Conservation (phyloP, 1,140 invertebrate species). For the Ostrea denselamellosa region DNA sequence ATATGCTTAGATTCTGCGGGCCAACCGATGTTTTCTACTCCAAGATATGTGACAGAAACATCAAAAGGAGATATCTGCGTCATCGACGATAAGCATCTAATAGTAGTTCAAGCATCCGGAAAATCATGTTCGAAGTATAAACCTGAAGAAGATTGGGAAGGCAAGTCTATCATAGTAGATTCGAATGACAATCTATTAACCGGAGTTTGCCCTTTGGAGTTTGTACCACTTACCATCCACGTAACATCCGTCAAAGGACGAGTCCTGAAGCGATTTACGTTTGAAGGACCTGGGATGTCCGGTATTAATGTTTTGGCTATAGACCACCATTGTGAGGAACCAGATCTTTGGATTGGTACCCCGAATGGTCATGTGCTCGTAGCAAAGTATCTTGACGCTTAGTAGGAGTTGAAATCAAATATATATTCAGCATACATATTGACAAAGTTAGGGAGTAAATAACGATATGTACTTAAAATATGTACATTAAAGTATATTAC, state of each 20-base stretch:
- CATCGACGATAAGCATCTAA: slow-evolving; percentile 8
- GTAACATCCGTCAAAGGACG: slow-evolving; percentile 2
- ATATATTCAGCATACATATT: too few species aligned
- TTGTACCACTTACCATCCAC: slow-evolving; percentile 40
- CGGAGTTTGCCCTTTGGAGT: slow-evolving; percentile 41
- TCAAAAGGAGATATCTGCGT: slow-evolving; percentile 43
- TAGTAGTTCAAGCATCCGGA: slow-evolving; percentile 40
- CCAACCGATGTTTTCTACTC: slow-evolving; percentile 45
- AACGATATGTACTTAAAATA: too few species aligned
- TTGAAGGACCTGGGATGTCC: slow-evolving; percentile 38
- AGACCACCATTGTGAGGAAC: slow-evolving; percentile 45
- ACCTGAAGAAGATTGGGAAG: slow-evolving; percentile 46
- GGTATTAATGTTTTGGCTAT: slow-evolving; percentile 42
- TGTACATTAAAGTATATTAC: too few species aligned
- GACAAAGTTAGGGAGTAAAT: too few species aligned
- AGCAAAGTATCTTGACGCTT: slow-evolving; percentile 38
- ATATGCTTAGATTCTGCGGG: slow-evolving; percentile 15
- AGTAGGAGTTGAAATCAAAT: not conserved
- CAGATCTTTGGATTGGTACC: slow-evolving; percentile 49
- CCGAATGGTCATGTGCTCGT: slow-evolving; percentile 43
- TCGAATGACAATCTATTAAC: slow-evolving; percentile 48
- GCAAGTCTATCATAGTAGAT: slow-evolving; percentile 46
- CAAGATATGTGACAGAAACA: slow-evolving; percentile 45
- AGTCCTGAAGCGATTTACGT: not conserved
- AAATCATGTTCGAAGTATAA: slow-evolving; percentile 37